phyloP scores from a whole-genome alignment of 64 coral and sea anemone genomes.

The Pachyseris speciosa region DNA sequence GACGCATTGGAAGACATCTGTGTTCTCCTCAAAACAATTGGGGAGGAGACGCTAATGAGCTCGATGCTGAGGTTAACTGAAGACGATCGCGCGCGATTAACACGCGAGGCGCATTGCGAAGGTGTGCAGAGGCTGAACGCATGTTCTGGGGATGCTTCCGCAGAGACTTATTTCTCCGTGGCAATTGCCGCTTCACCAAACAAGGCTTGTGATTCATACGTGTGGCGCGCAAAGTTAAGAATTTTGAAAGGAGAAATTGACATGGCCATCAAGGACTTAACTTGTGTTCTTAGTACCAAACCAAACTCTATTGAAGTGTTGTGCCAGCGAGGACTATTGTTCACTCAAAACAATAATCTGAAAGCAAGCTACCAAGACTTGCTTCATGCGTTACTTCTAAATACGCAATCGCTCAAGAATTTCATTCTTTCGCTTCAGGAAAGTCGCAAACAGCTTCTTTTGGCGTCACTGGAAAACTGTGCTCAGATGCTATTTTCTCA shows the following conservation, averaged over 20 bases:
- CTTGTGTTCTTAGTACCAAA: conserved; percentile 44
- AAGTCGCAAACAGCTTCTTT: conserved; percentile 22
- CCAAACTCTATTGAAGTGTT: conserved; percentile 57
- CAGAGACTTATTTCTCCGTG: conserved; percentile 59
- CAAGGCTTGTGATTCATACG: conserved; percentile 60
- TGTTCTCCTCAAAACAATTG: conserved; percentile 59
- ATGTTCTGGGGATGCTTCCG: background rate
- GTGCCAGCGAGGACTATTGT: conserved; percentile 54
- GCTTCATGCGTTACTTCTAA: conserved; percentile 51
- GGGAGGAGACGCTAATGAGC: conserved; percentile 57
- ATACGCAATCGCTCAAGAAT: conserved; percentile 42
- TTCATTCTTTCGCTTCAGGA: conserved; percentile 70
- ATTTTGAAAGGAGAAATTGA: conserved; percentile 38
- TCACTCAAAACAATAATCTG: conserved; percentile 9
- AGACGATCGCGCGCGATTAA: conserved; percentile 32
- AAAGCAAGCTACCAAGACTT: conserved; percentile 63
- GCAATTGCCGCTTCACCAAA: conserved; percentile 73
- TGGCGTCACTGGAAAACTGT: conserved; percentile 63
- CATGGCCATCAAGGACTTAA: conserved; percentile 63
- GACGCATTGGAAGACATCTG: conserved; percentile 67
- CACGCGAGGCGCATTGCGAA: conserved; percentile 68
- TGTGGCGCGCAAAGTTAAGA: conserved; percentile 54
- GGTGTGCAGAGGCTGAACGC: conserved; percentile 39
- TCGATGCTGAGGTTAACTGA: conserved; percentile 35
- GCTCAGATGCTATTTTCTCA: conserved; percentile 71